Conservation (phyloP, 2,888 invertebrate species). For the Psylliodes chrysocephalus region DNA sequence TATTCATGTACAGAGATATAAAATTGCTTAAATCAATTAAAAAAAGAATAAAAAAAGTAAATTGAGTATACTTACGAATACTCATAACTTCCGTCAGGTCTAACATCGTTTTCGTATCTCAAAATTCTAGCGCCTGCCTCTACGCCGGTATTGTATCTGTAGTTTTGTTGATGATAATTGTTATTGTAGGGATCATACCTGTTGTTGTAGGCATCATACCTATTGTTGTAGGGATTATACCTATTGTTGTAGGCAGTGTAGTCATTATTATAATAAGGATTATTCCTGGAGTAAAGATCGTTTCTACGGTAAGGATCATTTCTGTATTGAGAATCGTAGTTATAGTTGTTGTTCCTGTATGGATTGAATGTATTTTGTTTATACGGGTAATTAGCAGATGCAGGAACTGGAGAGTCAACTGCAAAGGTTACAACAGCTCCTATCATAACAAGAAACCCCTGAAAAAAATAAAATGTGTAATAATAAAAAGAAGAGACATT, state of each 20-base stretch:
- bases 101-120: slow-evolving; percentile 60
- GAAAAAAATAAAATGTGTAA: slow-evolving; percentile 8
- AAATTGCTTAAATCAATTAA: too few species aligned
- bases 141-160: slow-evolving; percentile 3
- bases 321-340: not conserved
- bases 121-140: slow-evolving; percentile 51
- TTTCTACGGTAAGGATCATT: slow-evolving; percentile 18
- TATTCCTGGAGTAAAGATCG: not conserved
- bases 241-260: slow-evolving; percentile 3
- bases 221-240: slow-evolving; percentile 6
- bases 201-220: not conserved
- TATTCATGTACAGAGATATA: too few species aligned
- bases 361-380: slow-evolving; percentile 5
- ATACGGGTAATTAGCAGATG: slow-evolving; percentile 4
- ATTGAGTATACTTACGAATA: slow-evolving; percentile 62
- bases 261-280: slow-evolving; percentile 1
- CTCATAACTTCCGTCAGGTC: slow-evolving; percentile 65
- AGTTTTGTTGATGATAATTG: not conserved
- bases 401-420: not conserved
- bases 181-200: not conserved
- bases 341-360: slow-evolving; percentile 12
- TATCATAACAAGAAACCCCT: slow-evolving; percentile 20
- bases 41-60: too few species aligned
- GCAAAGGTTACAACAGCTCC: slow-evolving; percentile 15
- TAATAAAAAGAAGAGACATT: not conserved